Percentiles rank a stretch among this genome's conserved stretches.
These are phyloP conservation scores for Platyscapa corneri DNA, from an alignment of 1,140 invertebrate species.

Conservation along the genomic window DNA sequence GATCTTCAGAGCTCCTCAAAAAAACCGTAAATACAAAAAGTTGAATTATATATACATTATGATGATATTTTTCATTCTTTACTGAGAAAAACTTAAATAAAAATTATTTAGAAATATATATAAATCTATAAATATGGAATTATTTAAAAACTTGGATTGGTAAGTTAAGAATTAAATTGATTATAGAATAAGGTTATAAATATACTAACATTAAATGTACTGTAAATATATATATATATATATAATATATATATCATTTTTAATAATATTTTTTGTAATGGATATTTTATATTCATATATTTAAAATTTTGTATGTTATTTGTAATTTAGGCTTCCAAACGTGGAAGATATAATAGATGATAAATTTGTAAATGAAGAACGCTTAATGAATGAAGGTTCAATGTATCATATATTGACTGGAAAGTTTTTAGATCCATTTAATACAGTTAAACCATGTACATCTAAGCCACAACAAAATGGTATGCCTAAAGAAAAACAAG, in stretches of 20 bases:
- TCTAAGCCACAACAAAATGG: background rate
- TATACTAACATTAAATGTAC: background rate
- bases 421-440: constrained; percentile 43
- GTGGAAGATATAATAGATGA: constrained; percentile 46
- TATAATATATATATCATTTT: background rate
- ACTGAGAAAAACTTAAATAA: background rate
- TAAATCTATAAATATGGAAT: constrained; percentile 38
- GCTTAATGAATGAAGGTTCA: constrained; percentile 34
- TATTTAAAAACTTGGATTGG: constrained; percentile 49
- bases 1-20: background rate
- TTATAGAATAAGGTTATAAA: constrained; percentile 20
- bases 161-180: constrained; percentile 33
- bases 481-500: background rate
- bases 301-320: background rate
- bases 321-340: constrained; percentile 29
- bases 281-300: background rate
- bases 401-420: constrained; percentile 44
- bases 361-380: constrained; percentile 36
- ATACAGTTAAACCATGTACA: constrained; percentile 3
- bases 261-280: background rate
- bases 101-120: background rate
- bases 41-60: background rate
- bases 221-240: background rate
- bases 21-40: background rate
- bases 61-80: background rate